A percentile compares a stretch with the other conserved stretches of the same genome.
Conservation (phyloP, 2,113 vertebrate species). For the Ailuropoda melanoleuca region DNA sequence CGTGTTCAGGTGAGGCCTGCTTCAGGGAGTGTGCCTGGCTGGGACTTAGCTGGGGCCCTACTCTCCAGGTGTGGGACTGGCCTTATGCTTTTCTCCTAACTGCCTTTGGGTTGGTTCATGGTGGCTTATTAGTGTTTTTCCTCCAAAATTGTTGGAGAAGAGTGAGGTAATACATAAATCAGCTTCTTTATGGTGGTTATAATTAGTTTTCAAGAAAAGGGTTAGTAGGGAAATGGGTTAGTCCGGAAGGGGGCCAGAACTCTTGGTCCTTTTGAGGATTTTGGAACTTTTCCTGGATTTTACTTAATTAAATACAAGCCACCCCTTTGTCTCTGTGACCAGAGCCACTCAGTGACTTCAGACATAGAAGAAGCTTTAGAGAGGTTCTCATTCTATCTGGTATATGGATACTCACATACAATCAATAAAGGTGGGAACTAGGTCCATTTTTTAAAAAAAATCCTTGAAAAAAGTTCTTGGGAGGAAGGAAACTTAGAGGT, state of each 20-base stretch:
- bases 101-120: neutral
- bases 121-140: neutral
- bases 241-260: neutral
- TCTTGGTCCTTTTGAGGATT: neutral
- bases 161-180: neutral
- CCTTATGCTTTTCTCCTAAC: neutral
- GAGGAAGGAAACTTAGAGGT: neutral
- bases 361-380: neutral
- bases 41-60: neutral
- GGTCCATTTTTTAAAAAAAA: neutral
- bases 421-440: neutral
- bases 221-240: neutral
- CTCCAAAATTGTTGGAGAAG: neutral
- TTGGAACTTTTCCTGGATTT: conserved; percentile 22
- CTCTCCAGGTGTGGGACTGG: rapidly evolving
- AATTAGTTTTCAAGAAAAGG: neutral
- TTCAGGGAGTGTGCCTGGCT: rapidly evolving
- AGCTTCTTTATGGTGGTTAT: neutral
- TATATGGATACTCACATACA: neutral
- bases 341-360: neutral
- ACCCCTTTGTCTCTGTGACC: neutral
- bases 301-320: neutral
- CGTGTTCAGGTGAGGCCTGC: conserved; percentile 88
- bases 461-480: neutral
- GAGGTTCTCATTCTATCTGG: neutral